These are phyloP conservation scores for Eriocheir sinensis DNA, from an alignment of 1,140 invertebrate genomes.

Conservation along the genomic window DNA sequence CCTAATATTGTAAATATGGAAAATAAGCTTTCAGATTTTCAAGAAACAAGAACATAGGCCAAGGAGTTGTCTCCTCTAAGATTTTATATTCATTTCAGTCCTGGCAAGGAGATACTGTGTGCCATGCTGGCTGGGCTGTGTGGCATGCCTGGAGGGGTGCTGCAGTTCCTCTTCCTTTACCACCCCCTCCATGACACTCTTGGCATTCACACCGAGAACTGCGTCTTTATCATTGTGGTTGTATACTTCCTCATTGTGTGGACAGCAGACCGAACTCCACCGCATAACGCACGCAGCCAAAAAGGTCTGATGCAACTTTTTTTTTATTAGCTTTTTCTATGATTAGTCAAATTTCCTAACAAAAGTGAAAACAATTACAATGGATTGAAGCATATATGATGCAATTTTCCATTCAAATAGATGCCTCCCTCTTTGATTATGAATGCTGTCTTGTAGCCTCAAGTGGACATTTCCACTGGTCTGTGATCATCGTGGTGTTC, in stretches of 20 bases:
- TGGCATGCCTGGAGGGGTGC: conserved; percentile 87
- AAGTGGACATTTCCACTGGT: conserved; percentile 76
- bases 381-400: not conserved
- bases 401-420: not conserved
- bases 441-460: not conserved
- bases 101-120: conserved; percentile 84
- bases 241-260: conserved; percentile 85
- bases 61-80: not conserved
- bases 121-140: conserved; percentile 85
- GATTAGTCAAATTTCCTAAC: not conserved
- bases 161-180: conserved; percentile 88
- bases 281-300: conserved; percentile 75
- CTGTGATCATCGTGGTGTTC: conserved; percentile 66
- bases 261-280: conserved; percentile 83
- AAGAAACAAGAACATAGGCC: no score
- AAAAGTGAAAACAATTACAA: not conserved
- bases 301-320: conserved; percentile 46
- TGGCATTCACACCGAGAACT: conserved; percentile 88
- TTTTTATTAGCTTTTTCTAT: not conserved
- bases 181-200: conserved; percentile 88
- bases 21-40: not conserved
- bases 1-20: no score
- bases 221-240: conserved; percentile 84
- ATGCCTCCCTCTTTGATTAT: not conserved
- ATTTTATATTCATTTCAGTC: conserved; percentile 82